A percentile compares a stretch with the other conserved stretches of the same genome.
Evolutionary conservation across 2,888 invertebrate genomes (phyloP).

Genomic region (Archips xylosteana): DNA sequence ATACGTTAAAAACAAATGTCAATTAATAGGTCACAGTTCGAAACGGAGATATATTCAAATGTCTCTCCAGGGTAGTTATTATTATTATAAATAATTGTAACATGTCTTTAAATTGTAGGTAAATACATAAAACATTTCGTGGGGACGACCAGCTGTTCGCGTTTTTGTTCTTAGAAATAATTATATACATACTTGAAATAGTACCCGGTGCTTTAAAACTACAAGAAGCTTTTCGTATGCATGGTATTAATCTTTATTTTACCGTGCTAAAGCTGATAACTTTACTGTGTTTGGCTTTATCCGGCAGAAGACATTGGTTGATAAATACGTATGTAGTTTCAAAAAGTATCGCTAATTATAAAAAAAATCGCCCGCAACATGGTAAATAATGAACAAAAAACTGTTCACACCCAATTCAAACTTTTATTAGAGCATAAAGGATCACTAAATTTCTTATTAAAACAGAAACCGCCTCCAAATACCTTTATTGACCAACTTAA

Average conservation of each 20-base stretch:
- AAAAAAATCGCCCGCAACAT: slow-evolving; percentile 44
- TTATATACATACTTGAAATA: background rate
- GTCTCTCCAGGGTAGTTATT: slow-evolving; percentile 9
- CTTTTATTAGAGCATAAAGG: slow-evolving; percentile 65
- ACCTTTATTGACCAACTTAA: slow-evolving; percentile 51
- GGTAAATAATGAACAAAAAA: slow-evolving; percentile 57
- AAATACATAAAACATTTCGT: slow-evolving; percentile 12
- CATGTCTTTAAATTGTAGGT: slow-evolving; percentile 9
- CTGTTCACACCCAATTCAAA: slow-evolving; percentile 70
- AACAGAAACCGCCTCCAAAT: slow-evolving; percentile 67
- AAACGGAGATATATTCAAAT: background rate
- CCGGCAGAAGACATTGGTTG: background rate
- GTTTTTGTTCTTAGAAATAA: background rate
- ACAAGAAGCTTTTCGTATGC: background rate
- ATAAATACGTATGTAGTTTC: background rate
- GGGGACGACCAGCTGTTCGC: slow-evolving; percentile 26
- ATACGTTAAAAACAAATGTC: background rate
- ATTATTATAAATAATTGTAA: slow-evolving; percentile 18
- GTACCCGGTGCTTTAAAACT: background rate
- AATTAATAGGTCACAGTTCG: slow-evolving; percentile 3
- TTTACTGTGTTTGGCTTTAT: background rate
- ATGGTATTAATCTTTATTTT: background rate
- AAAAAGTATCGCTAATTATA: slow-evolving; percentile 48
- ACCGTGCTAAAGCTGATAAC: background rate
- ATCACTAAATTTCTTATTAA: slow-evolving; percentile 70